These are phyloP conservation scores for Camponotus pennsylvanicus DNA, from an alignment of 1,140 invertebrate species.

Conservation along the genomic window DNA sequence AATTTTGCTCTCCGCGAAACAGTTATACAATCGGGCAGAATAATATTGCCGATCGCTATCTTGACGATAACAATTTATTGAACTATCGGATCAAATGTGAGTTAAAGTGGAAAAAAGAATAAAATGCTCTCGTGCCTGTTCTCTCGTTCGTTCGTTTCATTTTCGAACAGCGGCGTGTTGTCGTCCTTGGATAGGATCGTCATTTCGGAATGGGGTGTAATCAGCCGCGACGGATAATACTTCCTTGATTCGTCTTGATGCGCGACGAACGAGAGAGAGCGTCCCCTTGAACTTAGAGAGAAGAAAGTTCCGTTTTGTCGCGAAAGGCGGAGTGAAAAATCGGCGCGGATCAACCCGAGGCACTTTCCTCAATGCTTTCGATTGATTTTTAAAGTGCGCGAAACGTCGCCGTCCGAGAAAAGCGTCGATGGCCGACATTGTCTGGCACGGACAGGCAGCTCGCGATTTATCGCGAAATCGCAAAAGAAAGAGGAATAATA, in stretches of 20 bases:
- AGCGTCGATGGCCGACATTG: constrained; percentile 63
- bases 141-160: constrained; percentile 20
- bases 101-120: neutral
- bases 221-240: constrained; percentile 43
- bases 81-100: neutral
- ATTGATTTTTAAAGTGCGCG: constrained; percentile 69
- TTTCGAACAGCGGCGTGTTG: constrained; percentile 7
- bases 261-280: constrained; percentile 32
- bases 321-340: constrained; percentile 67
- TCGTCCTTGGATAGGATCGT: constrained; percentile 16
- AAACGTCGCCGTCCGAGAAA: constrained; percentile 54
- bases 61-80: constrained; percentile 7
- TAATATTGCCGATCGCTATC: neutral
- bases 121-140: neutral
- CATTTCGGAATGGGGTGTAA: constrained; percentile 38
- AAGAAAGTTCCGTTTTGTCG: constrained; percentile 22
- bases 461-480: constrained; percentile 66
- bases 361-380: constrained; percentile 63
- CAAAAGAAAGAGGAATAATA: constrained; percentile 37
- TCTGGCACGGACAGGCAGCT: constrained; percentile 50
- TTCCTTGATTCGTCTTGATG: constrained; percentile 28
- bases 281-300: constrained; percentile 40
- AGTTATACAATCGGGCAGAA: neutral
- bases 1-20: constrained; percentile 7
- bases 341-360: constrained; percentile 56